Percentiles rank a stretch among this genome's conserved stretches.
phyloP scores from a whole-genome alignment of 2,797 vertebrate genomes.

The Halcyon smyrnensis region DNA sequence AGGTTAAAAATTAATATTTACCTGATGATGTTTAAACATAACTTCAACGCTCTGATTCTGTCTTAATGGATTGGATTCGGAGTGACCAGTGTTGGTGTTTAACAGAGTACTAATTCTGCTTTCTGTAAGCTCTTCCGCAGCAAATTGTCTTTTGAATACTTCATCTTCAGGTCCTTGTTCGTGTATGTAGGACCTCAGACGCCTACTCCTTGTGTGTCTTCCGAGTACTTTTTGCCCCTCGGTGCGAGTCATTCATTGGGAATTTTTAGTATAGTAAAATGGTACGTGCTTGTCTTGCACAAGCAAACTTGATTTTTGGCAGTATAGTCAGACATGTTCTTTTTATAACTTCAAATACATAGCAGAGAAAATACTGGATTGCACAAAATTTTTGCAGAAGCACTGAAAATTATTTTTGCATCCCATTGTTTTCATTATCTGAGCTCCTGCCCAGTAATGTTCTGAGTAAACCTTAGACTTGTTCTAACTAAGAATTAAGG shows the following conservation, averaged over 20 bases:
- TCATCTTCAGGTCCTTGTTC: not conserved
- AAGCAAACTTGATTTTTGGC: accelerated
- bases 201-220: not conserved
- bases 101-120: accelerated
- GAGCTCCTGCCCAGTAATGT: not conserved
- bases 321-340: not conserved
- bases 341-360: not conserved
- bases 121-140: not conserved
- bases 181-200: not conserved
- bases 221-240: not conserved
- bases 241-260: not conserved
- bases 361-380: not conserved
- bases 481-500: not conserved
- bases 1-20: not conserved
- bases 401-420: not conserved
- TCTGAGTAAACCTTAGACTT: not conserved
- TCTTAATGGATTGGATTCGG: not conserved
- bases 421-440: not conserved
- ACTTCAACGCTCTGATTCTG: not conserved
- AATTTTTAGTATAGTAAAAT: not conserved
- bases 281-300: not conserved
- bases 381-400: not conserved
- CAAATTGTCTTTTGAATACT: not conserved
- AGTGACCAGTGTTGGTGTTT: accelerated
- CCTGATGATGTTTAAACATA: not conserved